Base-by-base conservation (phyloP, 2,797 vertebrate genomes). In the Poeciliopsis gracilis region DNA sequence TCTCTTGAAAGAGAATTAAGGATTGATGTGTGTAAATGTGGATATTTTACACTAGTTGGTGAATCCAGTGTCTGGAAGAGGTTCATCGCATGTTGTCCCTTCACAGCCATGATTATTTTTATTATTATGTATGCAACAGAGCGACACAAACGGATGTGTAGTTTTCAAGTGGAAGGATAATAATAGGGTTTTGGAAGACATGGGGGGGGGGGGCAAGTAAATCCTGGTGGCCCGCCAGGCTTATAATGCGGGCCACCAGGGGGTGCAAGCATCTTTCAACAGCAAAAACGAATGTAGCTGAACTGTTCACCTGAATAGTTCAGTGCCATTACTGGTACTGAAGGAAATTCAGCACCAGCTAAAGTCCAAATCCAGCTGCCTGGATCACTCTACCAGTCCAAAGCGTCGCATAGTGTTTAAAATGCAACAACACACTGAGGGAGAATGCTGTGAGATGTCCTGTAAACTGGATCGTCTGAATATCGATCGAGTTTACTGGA, bases 1-100 rank as follows among this genome's bases (percentile, higher is more conserved):
- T 76, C 55, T 80, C 79, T 59, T 82, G 43, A 45, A 45, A 80
- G 53, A 11, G 78, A 76, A 70, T 77, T 23, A 23, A 72, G 33
- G 28, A 70, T 20, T 76, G 23, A 41, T 82, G 15, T 46, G 38
- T 41, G 38, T 45, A 5, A 28, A 67, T 70, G 82, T 76, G n/a
- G 33, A 70, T 66, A 81, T 72, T 36, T 51, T 38, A 38, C 77
- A 82, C 57, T 66, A 36, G 33, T 2, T 23, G 3, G 63, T 41
- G 23, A 20, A 66, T 38, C 36, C 8, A 41, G 33, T 66, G 3
- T 16, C 38, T 66, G 33, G 59, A 61, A 18, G 33, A 33, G 16
- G 30, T 61, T 61, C 15, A 0, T n/a, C 12, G 18, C 18, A 66
- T 10, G 43, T 67, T 67, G 66, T 67, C 10, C 38, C 38, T 43